phyloP scores from a whole-genome alignment of 2,888 invertebrate species.

The Chorisops tibialis region DNA sequence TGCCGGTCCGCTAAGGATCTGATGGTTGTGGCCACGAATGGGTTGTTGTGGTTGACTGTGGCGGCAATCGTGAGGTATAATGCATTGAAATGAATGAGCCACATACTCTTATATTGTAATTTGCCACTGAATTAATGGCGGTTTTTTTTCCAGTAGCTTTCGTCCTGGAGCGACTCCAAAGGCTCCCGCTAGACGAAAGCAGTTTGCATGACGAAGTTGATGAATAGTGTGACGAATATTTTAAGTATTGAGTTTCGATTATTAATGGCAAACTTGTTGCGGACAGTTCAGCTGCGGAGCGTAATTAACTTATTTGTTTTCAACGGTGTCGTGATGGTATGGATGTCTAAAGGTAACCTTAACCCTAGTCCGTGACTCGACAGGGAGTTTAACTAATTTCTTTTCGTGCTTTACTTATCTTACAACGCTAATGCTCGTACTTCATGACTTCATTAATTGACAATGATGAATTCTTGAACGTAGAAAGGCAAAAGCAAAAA shows the following conservation, averaged over 20 bases:
- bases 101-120: background rate
- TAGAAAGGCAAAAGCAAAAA: too few relatives aligned
- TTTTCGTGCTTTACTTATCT: too few relatives aligned
- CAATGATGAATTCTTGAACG: too few relatives aligned
- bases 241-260: slow-evolving; percentile 2
- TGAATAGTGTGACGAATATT: slow-evolving; percentile 12
- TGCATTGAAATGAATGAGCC: background rate
- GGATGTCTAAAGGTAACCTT: too few relatives aligned
- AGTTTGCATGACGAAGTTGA: slow-evolving; percentile 12
- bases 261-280: slow-evolving; percentile 19
- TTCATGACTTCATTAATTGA: too few relatives aligned
- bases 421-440: too few relatives aligned
- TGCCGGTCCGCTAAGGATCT: slow-evolving; percentile 7
- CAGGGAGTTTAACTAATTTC: too few relatives aligned
- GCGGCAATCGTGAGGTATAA: background rate
- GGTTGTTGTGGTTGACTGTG: background rate
- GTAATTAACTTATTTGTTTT: too few relatives aligned
- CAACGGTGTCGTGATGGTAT: too few relatives aligned
- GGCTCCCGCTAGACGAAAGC: background rate
- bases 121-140: background rate
- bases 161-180: background rate
- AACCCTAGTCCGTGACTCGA: too few relatives aligned
- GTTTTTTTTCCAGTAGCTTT: slow-evolving; percentile 2
- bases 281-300: too few relatives aligned
- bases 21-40: slow-evolving; percentile 25